Conservation (phyloP, 2,888 invertebrate genomes). For the Andrena praecox region DNA sequence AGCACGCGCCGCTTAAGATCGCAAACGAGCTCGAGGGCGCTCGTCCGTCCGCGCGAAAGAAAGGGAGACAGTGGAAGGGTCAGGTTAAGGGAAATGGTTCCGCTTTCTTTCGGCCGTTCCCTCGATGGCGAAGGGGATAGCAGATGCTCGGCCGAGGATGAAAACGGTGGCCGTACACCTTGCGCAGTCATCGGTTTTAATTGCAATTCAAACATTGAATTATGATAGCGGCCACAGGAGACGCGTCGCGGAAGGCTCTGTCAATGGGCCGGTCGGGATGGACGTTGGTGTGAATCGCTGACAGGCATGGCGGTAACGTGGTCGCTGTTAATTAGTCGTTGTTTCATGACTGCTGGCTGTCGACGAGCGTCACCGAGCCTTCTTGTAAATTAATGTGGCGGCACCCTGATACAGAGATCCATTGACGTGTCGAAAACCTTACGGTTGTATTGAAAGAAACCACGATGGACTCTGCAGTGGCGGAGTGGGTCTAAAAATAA, state of each 20-base stretch:
- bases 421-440: not conserved
- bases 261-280: too few species aligned
- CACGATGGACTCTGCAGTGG: too few species aligned
- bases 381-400: constrained; percentile 1
- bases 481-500: too few species aligned
- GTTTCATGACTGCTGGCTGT: constrained; percentile 30
- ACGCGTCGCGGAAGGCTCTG: constrained; percentile 7
- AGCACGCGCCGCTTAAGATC: constrained; percentile 1
- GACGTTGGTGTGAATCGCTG: not conserved
- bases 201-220: constrained; percentile 58
- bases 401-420: too few species aligned
- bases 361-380: not conserved
- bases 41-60: not conserved
- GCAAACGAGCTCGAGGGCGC: not conserved
- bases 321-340: constrained; percentile 40
- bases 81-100: not conserved
- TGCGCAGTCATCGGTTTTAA: constrained; percentile 52
- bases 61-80: not conserved
- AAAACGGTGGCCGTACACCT: constrained; percentile 22
- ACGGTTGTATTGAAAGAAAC: too few species aligned
- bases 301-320: constrained; percentile 6
- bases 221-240: not conserved
- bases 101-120: not conserved
- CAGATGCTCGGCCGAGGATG: constrained; percentile 25
- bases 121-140: not conserved